A percentile compares a stretch with the other conserved stretches of the same genome.
These are phyloP conservation scores for Chromis chromis DNA, from an alignment of 2,797 vertebrate species.

Conservation along the genomic window DNA sequence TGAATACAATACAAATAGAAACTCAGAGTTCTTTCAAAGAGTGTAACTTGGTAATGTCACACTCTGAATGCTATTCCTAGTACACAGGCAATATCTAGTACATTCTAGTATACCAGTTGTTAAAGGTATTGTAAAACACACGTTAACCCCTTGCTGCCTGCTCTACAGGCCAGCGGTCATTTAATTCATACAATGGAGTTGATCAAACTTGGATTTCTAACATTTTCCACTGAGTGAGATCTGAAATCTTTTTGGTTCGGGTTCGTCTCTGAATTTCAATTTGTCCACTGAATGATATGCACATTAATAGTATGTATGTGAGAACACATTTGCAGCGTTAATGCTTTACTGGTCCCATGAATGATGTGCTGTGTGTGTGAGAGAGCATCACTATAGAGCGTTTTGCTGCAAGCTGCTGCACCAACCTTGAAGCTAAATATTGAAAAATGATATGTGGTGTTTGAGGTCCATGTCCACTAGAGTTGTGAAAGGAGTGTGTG, in stretches of 20 bases:
- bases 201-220: conserved; percentile 49
- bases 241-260: conserved; percentile 63
- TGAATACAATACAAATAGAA: conserved; percentile 78
- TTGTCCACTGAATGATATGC: conserved; percentile 38
- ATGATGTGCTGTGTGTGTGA: conserved; percentile 46
- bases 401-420: conserved; percentile 49
- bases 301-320: conserved; percentile 43
- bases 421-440: conserved; percentile 61
- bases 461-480: conserved; percentile 63
- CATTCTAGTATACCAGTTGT: conserved; percentile 81
- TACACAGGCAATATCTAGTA: conserved; percentile 81
- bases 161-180: conserved; percentile 82
- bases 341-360: conserved; percentile 34
- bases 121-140: conserved; percentile 73
- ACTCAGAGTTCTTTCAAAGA: conserved; percentile 58
- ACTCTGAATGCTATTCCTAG: conserved; percentile 76
- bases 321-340: conserved; percentile 22
- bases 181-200: conserved; percentile 53
- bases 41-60: conserved; percentile 69
- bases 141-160: conserved; percentile 82
- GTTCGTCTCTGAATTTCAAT: conserved; percentile 48
- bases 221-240: conserved; percentile 46
- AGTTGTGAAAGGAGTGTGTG: conserved; percentile 47
- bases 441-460: conserved; percentile 54
- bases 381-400: conserved; percentile 24